Conservation (phyloP, 1,140 invertebrate species). For the Lepidotrigona ventralis region DNA sequence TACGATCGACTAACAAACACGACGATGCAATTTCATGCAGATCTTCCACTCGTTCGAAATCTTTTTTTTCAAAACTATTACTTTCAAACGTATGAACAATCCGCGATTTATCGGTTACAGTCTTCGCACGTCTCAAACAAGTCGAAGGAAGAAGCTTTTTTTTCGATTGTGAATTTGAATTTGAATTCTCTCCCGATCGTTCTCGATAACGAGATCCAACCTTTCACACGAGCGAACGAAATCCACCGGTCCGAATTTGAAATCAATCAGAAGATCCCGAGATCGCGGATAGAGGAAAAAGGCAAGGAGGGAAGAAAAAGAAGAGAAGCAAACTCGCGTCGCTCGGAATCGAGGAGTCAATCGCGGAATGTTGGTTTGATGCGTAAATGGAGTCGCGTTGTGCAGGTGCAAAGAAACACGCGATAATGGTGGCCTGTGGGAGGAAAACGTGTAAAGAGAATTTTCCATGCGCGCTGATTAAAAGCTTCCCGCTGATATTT, state of each 20-base stretch:
- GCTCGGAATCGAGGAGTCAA: constrained; percentile 16
- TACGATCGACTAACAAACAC: no score
- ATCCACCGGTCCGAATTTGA: neutral
- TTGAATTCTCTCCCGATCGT: neutral
- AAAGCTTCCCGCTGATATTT: constrained; percentile 59
- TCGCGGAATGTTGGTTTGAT: neutral
- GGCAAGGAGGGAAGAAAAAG: neutral
- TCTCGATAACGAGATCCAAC: neutral
- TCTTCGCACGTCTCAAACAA: no score
- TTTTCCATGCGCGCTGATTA: constrained; percentile 61
- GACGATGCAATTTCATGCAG: no score
- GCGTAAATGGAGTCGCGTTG: neutral
- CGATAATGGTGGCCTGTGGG: constrained; percentile 34
- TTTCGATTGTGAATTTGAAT: no score
- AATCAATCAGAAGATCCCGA: neutral
- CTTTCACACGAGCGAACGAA: neutral
- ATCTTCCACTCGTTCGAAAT: no score
- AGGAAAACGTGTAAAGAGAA: constrained; percentile 37
- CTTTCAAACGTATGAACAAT: no score
- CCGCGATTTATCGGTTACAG: no score
- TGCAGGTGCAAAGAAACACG: constrained; percentile 23
- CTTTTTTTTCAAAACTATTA: no score
- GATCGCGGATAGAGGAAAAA: neutral
- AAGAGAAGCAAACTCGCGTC: neutral
- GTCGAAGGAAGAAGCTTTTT: neutral